Conservation (phyloP, 2,113 vertebrate species). For the Anhinga rufa region DNA sequence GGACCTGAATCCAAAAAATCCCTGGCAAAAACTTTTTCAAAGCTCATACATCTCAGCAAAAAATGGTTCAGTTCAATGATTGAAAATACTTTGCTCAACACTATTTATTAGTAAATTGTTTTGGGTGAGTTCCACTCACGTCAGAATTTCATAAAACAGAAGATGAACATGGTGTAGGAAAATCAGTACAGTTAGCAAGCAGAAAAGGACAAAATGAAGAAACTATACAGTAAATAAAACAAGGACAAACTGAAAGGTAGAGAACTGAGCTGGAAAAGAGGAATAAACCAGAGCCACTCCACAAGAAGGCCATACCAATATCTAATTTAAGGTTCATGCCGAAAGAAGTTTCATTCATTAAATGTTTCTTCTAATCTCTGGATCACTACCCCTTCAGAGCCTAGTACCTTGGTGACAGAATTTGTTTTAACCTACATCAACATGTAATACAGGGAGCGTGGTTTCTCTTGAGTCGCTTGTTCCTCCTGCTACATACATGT, state of each 20-base stretch:
- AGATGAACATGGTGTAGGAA: neutral
- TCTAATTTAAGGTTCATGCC: neutral
- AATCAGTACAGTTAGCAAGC: neutral
- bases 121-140: neutral
- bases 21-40: neutral
- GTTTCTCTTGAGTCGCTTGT: neutral
- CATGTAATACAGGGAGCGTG: neutral
- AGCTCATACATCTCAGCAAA: neutral
- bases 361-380: neutral
- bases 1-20: neutral
- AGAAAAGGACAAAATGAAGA: neutral
- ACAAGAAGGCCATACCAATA: neutral
- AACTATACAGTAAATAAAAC: neutral
- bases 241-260: neutral
- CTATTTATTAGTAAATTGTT: neutral
- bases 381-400: neutral
- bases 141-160: neutral
- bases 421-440: neutral
- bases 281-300: neutral
- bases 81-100: neutral
- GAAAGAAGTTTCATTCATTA: neutral
- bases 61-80: neutral
- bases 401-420: neutral
- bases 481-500: neutral
- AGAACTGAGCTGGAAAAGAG: neutral